Percentiles rank a stretch among this genome's conserved stretches.
Evolutionary conservation across 2,888 invertebrate species (phyloP).

Genomic region (Aelia acuminata): DNA sequence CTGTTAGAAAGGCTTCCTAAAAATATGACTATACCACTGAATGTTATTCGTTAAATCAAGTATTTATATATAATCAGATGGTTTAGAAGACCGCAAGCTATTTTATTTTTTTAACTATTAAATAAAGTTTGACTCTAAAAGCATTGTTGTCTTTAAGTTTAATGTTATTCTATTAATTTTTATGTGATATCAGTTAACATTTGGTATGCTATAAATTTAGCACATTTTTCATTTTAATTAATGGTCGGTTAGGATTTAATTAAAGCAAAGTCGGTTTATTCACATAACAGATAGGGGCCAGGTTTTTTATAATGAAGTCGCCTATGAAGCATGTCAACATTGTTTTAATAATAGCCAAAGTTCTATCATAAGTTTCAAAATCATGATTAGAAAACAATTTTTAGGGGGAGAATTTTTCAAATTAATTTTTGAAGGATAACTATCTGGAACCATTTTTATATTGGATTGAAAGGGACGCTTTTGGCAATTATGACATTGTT

Average conservation of each 20-base stretch:
- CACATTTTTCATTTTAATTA: background rate
- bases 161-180: background rate
- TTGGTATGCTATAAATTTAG: background rate
- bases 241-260: background rate
- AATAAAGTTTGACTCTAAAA: background rate
- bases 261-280: no score
- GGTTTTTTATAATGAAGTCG: background rate
- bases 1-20: conserved; percentile 80
- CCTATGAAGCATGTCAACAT: background rate
- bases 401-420: no score
- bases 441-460: no score
- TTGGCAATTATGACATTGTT: no score
- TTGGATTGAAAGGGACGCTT: no score
- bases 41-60: conserved; percentile 83
- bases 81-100: background rate
- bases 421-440: no score
- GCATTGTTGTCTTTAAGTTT: background rate
- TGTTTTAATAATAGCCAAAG: no score
- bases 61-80: background rate
- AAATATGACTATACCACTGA: conserved; percentile 84
- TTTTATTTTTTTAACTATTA: background rate
- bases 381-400: no score
- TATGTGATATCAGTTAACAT: background rate
- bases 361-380: no score
- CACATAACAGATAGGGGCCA: background rate